A percentile compares a stretch with the other conserved stretches of the same genome.
Evolutionary conservation across 2,888 invertebrate species (phyloP).

Genomic region (Pegoplata infirma): DNA sequence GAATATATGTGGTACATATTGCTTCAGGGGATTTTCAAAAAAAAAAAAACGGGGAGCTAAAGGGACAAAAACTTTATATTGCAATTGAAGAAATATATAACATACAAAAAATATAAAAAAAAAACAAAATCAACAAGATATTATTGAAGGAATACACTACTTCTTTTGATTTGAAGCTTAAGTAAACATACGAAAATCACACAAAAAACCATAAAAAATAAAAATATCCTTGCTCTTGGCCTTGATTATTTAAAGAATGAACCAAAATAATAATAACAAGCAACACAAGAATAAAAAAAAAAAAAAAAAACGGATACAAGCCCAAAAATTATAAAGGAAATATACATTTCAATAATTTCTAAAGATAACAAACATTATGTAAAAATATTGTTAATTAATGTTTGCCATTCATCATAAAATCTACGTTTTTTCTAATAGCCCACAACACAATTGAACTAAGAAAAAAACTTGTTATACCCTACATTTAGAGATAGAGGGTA

Average conservation of each 20-base stretch:
- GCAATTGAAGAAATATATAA: background rate
- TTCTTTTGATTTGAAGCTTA: conserved; percentile 28
- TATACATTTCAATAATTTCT: conserved; percentile 1
- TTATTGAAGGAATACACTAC: conserved; percentile 15
- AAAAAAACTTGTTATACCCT: no score
- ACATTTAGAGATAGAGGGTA: no score
- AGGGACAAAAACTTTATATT: conserved; percentile 27
- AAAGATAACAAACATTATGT: background rate
- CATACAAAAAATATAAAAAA: background rate
- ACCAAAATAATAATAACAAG: background rate
- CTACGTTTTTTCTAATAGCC: no score
- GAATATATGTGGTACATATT: background rate
- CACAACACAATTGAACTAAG: no score
- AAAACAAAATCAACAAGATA: background rate
- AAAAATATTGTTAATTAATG: background rate
- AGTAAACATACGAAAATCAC: conserved; percentile 38
- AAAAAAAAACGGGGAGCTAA: conserved; percentile 52
- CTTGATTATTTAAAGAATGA: conserved; percentile 53
- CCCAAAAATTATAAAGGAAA: conserved; percentile 6
- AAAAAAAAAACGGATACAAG: background rate
- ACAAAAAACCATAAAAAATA: no score
- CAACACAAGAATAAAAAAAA: no score
- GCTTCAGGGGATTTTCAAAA: conserved; percentile 50
- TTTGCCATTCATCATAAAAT: no score
- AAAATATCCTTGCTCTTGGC: conserved; percentile 60